Conservation (phyloP, 2,113 vertebrate species). For the Eurypyga helias region DNA sequence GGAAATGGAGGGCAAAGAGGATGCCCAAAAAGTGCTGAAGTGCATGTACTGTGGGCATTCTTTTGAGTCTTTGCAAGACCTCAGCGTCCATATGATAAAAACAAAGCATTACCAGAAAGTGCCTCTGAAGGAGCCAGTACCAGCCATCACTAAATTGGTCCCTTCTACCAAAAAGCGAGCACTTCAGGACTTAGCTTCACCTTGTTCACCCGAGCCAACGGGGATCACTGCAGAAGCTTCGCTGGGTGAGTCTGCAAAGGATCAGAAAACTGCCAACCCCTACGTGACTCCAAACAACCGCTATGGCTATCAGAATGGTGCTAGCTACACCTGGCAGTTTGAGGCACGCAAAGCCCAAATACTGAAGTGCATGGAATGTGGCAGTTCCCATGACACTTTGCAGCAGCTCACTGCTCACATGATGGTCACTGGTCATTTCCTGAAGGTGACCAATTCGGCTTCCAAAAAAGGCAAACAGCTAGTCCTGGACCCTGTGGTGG, state of each 20-base stretch:
- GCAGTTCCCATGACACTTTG: constrained; percentile 96
- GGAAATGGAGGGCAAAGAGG: constrained; percentile 99
- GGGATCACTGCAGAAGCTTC: constrained; percentile 80
- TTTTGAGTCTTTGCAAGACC: constrained; percentile 96
- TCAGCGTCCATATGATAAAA: constrained; percentile 99
- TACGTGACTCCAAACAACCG: constrained; percentile 98
- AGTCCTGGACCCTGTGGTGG: constrained; percentile 91
- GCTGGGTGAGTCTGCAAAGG: constrained; percentile 86
- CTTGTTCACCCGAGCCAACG: constrained; percentile 91
- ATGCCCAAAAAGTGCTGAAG: constrained; percentile 98
- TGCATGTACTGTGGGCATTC: constrained; percentile 99
- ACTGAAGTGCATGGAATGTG: constrained; percentile 99
- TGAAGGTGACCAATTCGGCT: constrained; percentile 97
- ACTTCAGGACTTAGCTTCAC: constrained; percentile 90
- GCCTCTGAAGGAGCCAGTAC: constrained; percentile 99
- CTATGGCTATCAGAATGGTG: constrained; percentile 98
- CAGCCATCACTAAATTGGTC: constrained; percentile 93
- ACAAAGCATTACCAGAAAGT: constrained; percentile 99
- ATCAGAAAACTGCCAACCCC: constrained; percentile 92
- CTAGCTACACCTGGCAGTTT: constrained; percentile 99
- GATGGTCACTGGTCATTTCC: constrained; percentile 99
- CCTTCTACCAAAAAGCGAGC: constrained; percentile 95
- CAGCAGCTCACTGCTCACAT: constrained; percentile 99
- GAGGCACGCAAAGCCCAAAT: constrained; percentile 98
- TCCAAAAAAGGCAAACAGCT: constrained; percentile 98